These are phyloP conservation scores for Tanypteryx hageni DNA, from an alignment of 2,888 invertebrate species.

Conservation along the genomic window DNA sequence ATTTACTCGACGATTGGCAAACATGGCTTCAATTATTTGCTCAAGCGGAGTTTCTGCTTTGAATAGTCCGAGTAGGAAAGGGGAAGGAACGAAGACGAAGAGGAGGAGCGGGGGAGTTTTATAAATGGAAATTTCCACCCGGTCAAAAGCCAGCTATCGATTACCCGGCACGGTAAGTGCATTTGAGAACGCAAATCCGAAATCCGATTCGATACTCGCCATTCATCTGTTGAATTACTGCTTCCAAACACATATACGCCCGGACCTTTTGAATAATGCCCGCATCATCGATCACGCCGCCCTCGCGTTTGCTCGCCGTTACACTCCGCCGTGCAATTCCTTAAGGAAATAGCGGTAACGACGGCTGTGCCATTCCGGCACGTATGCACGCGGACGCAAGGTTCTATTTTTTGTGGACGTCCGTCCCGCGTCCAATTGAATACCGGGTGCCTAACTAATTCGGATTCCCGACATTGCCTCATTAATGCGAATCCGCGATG, in stretches of 20 bases:
- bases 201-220: constrained; percentile 39
- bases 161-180: neutral
- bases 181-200: constrained; percentile 26
- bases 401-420: neutral
- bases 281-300: neutral
- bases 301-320: neutral
- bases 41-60: constrained; percentile 22
- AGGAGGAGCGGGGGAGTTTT: neutral
- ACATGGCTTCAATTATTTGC: constrained; percentile 29
- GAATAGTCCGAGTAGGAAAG: neutral
- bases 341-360: neutral
- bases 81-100: neutral
- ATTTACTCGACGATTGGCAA: constrained; percentile 28
- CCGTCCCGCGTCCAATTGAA: constrained; percentile 9
- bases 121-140: constrained; percentile 9
- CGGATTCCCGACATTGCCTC: constrained; percentile 18
- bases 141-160: constrained; percentile 33
- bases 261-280: constrained; percentile 46
- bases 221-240: constrained; percentile 44
- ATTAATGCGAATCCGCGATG: neutral
- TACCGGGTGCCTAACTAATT: constrained; percentile 2
- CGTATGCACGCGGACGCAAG: neutral
- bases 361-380: neutral
- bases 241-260: neutral
- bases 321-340: neutral